These are phyloP conservation scores for Melinaea marsaeus DNA, from an alignment of 2,888 invertebrate genomes.

Conservation along the genomic window DNA sequence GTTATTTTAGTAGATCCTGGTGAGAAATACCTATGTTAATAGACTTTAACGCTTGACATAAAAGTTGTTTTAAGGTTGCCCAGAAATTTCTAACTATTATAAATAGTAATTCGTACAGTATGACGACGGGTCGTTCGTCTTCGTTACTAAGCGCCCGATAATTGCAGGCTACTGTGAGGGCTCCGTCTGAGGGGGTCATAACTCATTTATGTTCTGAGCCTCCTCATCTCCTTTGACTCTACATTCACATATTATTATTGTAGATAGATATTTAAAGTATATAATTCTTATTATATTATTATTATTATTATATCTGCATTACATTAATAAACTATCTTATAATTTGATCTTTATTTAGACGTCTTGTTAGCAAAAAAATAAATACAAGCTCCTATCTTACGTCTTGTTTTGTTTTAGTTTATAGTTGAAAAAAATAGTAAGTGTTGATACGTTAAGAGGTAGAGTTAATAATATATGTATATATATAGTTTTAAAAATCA, in stretches of 20 bases:
- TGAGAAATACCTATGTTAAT: no score
- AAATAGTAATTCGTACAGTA: conserved; percentile 1
- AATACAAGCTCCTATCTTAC: neutral
- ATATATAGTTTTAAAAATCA: neutral
- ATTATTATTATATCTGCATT: neutral
- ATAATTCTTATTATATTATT: neutral
- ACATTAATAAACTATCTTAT: no score
- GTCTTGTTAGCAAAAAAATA: no score
- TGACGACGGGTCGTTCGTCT: conserved; percentile 3
- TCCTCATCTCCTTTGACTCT: neutral
- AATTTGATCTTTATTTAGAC: no score
- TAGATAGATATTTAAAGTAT: neutral
- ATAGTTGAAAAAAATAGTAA: conserved; percentile 15
- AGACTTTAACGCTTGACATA: no score
- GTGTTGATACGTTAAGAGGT: conserved; percentile 16
- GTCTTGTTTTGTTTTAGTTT: conserved; percentile 12
- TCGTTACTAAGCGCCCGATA: conserved; percentile 2
- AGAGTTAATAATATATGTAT: neutral
- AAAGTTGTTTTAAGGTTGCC: no score
- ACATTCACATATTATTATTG: neutral
- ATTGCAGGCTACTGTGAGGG: neutral
- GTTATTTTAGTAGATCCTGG: no score
- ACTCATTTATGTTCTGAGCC: conserved; percentile 3
- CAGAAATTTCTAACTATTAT: neutral
- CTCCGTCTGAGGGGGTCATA: neutral